Percentiles rank a stretch among this genome's conserved stretches.
Evolutionary conservation across 2,888 invertebrate species (phyloP).

Genomic region (Hirtodrosophila cameraria): DNA sequence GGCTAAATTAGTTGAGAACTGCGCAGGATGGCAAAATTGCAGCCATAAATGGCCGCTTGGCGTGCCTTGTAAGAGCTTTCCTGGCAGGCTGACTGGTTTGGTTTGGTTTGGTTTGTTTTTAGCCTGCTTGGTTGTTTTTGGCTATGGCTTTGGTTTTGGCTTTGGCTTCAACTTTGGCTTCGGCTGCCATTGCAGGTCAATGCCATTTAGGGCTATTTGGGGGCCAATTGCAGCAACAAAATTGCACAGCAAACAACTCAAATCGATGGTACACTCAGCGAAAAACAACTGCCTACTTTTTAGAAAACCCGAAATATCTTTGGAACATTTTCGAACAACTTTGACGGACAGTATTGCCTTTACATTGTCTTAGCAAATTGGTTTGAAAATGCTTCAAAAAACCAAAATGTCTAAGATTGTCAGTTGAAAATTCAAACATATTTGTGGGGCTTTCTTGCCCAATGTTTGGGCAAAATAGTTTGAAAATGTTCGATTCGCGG

Average conservation of each 20-base stretch:
- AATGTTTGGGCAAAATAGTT: too few relatives aligned
- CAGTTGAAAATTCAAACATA: too few relatives aligned
- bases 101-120: background rate
- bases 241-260: slow-evolving; percentile 23
- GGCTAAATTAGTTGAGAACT: slow-evolving; percentile 64
- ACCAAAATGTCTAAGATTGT: too few relatives aligned
- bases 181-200: slow-evolving; percentile 59
- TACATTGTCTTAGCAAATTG: too few relatives aligned
- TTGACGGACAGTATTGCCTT: too few relatives aligned
- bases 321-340: too few relatives aligned
- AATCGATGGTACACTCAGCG: too few relatives aligned
- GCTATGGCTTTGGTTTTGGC: background rate
- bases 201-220: slow-evolving; percentile 55
- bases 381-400: too few relatives aligned
- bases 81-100: background rate
- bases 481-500: too few relatives aligned
- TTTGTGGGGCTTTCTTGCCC: too few relatives aligned
- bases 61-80: slow-evolving; percentile 34
- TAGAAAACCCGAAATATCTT: too few relatives aligned
- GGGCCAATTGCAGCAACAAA: slow-evolving; percentile 33
- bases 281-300: too few relatives aligned
- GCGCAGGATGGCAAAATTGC: slow-evolving; percentile 65
- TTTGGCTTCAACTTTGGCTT: background rate
- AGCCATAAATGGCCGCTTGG: slow-evolving; percentile 61
- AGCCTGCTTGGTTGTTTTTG: background rate